Evolutionary conservation across 2,113 vertebrate species (phyloP).

Genomic region (Corynorhinus townsendii): DNA sequence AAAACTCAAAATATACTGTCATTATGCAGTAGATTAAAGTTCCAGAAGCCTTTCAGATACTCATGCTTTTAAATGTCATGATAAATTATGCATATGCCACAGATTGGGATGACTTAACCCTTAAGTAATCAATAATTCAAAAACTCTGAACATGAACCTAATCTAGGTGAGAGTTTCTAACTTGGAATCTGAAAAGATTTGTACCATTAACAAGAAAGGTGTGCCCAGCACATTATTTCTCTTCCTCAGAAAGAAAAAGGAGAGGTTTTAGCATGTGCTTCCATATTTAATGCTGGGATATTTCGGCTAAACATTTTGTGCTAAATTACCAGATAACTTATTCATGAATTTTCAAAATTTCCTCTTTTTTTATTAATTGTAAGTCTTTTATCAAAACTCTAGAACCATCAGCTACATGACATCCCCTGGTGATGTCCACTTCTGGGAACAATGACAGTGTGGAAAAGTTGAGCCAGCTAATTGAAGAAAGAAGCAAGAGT

Average conservation of each 20-base stretch:
- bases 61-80: constrained; percentile 40
- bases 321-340: background rate
- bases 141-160: constrained; percentile 29
- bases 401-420: background rate
- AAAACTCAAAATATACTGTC: constrained; percentile 54
- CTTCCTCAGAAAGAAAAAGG: background rate
- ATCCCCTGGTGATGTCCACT: background rate
- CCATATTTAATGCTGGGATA: background rate
- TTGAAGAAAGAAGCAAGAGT: background rate
- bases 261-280: background rate
- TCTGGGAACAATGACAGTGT: background rate
- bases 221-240: background rate
- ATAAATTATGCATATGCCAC: constrained; percentile 61
- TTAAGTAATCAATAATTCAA: constrained; percentile 54
- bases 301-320: background rate
- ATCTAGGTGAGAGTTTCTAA: constrained; percentile 29
- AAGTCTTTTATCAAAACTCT: background rate
- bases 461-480: background rate
- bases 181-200: background rate
- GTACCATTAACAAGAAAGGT: background rate
- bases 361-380: background rate
- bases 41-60: constrained; percentile 35
- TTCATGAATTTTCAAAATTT: background rate
- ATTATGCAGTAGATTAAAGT: constrained; percentile 44
- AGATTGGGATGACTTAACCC: constrained; percentile 24